Base-by-base conservation (phyloP, 2,113 vertebrate genomes). In the Cyanoderma ruficeps region DNA sequence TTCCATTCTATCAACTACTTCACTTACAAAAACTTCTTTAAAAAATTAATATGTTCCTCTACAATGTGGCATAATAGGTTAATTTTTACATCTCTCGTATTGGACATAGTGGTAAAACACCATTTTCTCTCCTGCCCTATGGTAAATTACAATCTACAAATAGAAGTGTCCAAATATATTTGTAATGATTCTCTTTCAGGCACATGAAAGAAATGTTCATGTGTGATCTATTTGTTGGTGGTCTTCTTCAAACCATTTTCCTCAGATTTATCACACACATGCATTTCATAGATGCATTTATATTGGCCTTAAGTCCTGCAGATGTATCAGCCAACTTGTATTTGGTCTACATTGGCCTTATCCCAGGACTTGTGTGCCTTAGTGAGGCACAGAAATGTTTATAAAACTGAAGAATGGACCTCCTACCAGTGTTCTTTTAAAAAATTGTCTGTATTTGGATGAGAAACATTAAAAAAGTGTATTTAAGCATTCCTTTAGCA, bases 331-430 rank as follows among this genome's bases (percentile, higher is more conserved):
- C 64, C 87, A 52, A 76, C 46, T 95, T 72, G 68, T 0, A 92
- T 94, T 92, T 81, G 85, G 83, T 94, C 93, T 92, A 90, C 65
- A n/a, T 50, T 96, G 92, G 96, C 94, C 46, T 84, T 65, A 75
- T 68, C 72, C 92, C 94, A 96, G 88, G 44, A 61, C 69, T 94
- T 94, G 86, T 60, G 80, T 56, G 64, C 41, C 65, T 90, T 53
- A 57, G 39, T 19, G 31, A 92, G 80, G 57, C 3, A 14, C 75
- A 96, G 60, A 97, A 88, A 50, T 84, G 46, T 94, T 96, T 96
- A 82, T 79, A 93, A 92, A 92, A 87, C 52, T 61, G 64, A 92
- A 86, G 80, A 94, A 87, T 44, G 69, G 88, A 81, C 69, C 72
- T 77, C 90, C 92, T 93, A 92, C 83, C 33, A 89, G 68, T 61